Percentiles rank a stretch among this genome's conserved stretches.
Conservation (phyloP, 2,797 vertebrate genomes). For the Labeo calbasu region DNA sequence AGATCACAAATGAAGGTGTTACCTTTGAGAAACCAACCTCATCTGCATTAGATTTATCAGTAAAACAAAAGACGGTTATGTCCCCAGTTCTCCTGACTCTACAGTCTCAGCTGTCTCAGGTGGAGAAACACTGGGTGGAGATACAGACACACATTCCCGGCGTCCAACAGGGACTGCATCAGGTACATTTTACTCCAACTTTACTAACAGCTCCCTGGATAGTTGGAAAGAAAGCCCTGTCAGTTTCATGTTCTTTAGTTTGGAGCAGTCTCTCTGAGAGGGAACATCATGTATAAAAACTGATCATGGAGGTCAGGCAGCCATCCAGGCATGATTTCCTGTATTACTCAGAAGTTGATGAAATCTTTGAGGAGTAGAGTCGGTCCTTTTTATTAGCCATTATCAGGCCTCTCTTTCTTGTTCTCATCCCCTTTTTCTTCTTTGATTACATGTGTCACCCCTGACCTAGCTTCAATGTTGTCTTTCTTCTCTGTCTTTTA, state of each 20-base stretch:
- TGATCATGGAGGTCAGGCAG: slow-evolving; percentile 9
- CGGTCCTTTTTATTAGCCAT: slow-evolving; percentile 7
- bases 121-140: slow-evolving; percentile 85
- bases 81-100: slow-evolving; percentile 60
- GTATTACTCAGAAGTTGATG: neutral
- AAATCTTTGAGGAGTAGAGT: slow-evolving; percentile 17
- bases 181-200: slow-evolving; percentile 72
- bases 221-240: neutral
- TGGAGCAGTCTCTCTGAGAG: slow-evolving; percentile 8
- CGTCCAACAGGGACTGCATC: slow-evolving; percentile 83
- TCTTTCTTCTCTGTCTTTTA: neutral
- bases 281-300: neutral
- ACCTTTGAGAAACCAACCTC: neutral
- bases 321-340: slow-evolving; percentile 11
- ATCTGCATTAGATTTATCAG: neutral
- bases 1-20: slow-evolving; percentile 1
- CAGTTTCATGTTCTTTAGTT: neutral
- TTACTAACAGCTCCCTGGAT: neutral
- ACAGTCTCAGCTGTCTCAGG: slow-evolving; percentile 74
- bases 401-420: slow-evolving; percentile 10
- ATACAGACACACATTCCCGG: slow-evolving; percentile 75
- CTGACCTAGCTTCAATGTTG: neutral
- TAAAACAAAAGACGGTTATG: slow-evolving; percentile 14
- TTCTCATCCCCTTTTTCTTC: neutral
- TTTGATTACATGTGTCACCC: slow-evolving; percentile 26